A percentile compares a stretch with the other conserved stretches of the same genome.
Conservation (phyloP, 2,888 invertebrate genomes). For the Drosophila neoperkinsi region DNA sequence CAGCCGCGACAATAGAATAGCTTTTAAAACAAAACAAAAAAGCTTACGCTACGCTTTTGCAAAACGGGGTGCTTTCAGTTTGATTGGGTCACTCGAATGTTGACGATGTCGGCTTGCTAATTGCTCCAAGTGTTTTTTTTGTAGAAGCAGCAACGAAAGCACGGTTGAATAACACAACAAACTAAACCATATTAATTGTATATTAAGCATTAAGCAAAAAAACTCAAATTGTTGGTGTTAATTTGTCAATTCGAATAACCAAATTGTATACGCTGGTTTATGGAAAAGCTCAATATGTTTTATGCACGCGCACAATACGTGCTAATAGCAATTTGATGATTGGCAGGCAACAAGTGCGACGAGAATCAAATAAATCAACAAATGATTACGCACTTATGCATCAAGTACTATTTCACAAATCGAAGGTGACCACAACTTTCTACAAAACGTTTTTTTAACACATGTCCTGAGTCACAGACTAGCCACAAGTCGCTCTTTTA, state of each 20-base stretch:
- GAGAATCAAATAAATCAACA: constrained; percentile 30
- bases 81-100: constrained; percentile 5
- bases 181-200: not conserved
- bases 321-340: constrained; percentile 65
- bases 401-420: constrained; percentile 44
- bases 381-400: constrained; percentile 9
- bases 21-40: constrained; percentile 4
- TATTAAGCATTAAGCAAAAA: constrained; percentile 6
- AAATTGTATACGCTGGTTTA: constrained; percentile 9
- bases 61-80: constrained; percentile 5
- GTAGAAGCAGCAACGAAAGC: constrained; percentile 1
- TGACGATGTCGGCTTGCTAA: not conserved
- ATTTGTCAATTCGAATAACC: constrained; percentile 23
- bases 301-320: constrained; percentile 62
- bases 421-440: constrained; percentile 58
- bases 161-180: constrained; percentile 9
- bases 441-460: not conserved
- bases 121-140: not conserved
- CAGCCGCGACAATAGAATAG: constrained; percentile 5
- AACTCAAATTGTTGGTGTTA: constrained; percentile 21
- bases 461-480: constrained; percentile 3
- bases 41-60: constrained; percentile 2
- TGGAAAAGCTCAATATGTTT: constrained; percentile 45
- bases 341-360: constrained; percentile 61
- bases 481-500: not conserved